Percentiles rank a stretch among this genome's conserved stretches.
These are phyloP conservation scores for Plagodis dolabraria DNA, from an alignment of 2,888 invertebrate species.

Conservation along the genomic window DNA sequence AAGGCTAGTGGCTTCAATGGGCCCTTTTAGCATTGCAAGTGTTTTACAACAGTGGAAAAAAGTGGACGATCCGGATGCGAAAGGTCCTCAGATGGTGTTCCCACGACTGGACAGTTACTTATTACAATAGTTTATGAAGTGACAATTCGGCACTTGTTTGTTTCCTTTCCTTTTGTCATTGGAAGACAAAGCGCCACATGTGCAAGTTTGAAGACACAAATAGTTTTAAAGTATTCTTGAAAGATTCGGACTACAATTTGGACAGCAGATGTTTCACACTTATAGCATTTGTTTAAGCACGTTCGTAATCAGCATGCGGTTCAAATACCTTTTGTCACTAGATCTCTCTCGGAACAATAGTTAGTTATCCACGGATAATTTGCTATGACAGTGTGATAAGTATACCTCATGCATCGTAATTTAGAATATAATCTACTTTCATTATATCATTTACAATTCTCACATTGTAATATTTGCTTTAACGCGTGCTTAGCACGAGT, in stretches of 20 bases:
- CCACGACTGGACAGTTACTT: slow-evolving; percentile 70
- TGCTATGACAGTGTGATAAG: neutral
- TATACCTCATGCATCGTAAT: too few relatives aligned
- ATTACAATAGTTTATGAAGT: slow-evolving; percentile 70
- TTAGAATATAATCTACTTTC: too few relatives aligned
- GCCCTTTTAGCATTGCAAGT: slow-evolving; percentile 68
- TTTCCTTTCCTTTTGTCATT: slow-evolving; percentile 56
- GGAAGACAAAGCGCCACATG: slow-evolving; percentile 74
- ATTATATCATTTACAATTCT: too few relatives aligned
- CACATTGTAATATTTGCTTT: too few relatives aligned
- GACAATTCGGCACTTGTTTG: slow-evolving; percentile 68
- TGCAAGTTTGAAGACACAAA: slow-evolving; percentile 36
- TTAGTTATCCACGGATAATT: neutral
- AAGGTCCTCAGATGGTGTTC: slow-evolving; percentile 60
- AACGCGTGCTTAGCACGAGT: too few relatives aligned
- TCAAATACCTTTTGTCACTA: slow-evolving; percentile 16
- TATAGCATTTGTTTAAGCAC: slow-evolving; percentile 42
- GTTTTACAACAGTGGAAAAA: slow-evolving; percentile 76
- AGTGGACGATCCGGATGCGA: slow-evolving; percentile 78
- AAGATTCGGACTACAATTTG: slow-evolving; percentile 50
- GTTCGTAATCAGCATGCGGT: slow-evolving; percentile 37
- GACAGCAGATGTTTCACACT: slow-evolving; percentile 59
- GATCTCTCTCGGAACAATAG: neutral
- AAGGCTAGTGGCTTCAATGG: slow-evolving; percentile 59
- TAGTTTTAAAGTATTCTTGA: slow-evolving; percentile 20